Percentiles rank a stretch among this genome's conserved stretches.
These are phyloP conservation scores for Myrmophylax atrothorax DNA, from an alignment of 2,113 vertebrate species.

Conservation along the genomic window DNA sequence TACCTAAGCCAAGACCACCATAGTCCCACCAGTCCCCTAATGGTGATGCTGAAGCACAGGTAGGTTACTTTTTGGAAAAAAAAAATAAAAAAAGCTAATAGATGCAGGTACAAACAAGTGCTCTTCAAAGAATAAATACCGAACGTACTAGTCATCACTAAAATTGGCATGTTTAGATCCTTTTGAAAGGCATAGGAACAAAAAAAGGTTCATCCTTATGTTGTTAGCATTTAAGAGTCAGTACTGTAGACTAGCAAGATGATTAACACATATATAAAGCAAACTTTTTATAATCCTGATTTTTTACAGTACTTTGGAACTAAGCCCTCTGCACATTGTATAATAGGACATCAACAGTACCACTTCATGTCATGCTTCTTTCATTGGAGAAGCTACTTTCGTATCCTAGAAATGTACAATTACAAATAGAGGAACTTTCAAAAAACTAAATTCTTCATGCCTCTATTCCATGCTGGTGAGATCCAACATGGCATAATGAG, in stretches of 20 bases:
- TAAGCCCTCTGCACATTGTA: background rate
- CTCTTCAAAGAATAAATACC: background rate
- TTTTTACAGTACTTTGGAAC: background rate
- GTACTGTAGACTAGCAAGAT: background rate
- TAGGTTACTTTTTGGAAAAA: background rate
- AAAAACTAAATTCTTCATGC: background rate
- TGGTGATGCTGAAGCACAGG: slow-evolving; percentile 35
- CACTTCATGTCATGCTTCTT: background rate
- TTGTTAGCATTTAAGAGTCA: background rate
- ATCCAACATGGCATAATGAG: background rate
- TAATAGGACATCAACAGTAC: background rate
- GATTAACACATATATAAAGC: background rate
- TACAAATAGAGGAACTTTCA: background rate
- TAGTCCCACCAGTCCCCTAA: background rate
- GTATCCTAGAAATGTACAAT: background rate
- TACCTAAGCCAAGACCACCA: background rate
- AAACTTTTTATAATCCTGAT: background rate
- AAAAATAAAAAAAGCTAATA: background rate
- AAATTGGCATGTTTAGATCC: background rate
- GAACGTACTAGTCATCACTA: background rate
- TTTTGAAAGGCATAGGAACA: background rate
- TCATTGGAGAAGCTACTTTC: background rate
- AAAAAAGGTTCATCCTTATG: background rate
- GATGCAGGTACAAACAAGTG: background rate
- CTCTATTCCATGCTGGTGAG: background rate